A percentile compares a stretch with the other conserved stretches of the same genome.
These are phyloP conservation scores for Nettapus auritus DNA, from an alignment of 2,113 vertebrate species.

Conservation along the genomic window DNA sequence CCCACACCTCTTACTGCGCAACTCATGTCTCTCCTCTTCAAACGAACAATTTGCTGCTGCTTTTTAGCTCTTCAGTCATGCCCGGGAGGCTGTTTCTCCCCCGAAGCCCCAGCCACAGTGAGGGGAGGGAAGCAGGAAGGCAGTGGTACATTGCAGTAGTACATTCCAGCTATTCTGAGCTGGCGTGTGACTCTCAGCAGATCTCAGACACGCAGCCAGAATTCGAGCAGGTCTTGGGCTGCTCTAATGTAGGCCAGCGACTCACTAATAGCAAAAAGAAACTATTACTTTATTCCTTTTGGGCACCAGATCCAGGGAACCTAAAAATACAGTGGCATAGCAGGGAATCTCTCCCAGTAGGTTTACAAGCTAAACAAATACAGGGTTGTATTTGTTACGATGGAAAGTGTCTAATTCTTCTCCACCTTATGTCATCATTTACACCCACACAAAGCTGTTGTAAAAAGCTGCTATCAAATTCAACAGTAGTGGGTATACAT, in stretches of 20 bases:
- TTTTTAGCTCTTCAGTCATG: not conserved
- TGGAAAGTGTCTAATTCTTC: not conserved
- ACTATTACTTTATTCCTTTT: not conserved
- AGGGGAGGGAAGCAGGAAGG: not conserved
- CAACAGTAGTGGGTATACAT: not conserved
- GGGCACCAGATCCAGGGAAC: not conserved
- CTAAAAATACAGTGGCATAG: not conserved
- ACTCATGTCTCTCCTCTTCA: rapidly evolving
- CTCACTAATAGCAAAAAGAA: not conserved
- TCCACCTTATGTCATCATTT: not conserved
- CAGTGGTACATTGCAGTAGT: not conserved
- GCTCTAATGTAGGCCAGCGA: not conserved
- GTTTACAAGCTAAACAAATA: not conserved
- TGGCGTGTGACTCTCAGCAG: constrained; percentile 52
- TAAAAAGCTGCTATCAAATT: not conserved
- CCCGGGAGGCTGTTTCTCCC: not conserved
- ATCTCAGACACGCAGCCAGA: not conserved
- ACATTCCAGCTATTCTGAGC: constrained; percentile 62
- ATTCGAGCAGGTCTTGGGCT: not conserved
- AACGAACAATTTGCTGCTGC: not conserved
- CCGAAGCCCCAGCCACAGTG: rapidly evolving
- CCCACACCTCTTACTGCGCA: not conserved
- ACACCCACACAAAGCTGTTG: constrained; percentile 25
- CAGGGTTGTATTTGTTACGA: not conserved
- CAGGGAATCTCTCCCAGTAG: not conserved